Evolutionary conservation across 2,888 invertebrate genomes (phyloP).

Genomic region (Ephialtes manifestator): DNA sequence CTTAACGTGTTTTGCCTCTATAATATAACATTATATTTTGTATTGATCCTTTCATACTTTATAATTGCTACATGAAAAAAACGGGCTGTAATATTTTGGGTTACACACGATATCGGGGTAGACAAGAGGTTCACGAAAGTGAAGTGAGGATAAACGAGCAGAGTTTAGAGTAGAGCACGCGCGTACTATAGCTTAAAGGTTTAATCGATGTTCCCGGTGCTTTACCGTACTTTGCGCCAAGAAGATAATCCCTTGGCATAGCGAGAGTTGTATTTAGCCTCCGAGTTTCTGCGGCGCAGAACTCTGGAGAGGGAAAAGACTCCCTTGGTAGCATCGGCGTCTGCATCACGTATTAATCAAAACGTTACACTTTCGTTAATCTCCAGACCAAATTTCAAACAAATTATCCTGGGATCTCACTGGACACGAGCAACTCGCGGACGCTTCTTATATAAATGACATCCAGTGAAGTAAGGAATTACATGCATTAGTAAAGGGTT

Average conservation of each 20-base stretch:
- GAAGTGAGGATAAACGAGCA: conserved; percentile 18
- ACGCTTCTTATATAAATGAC: conserved; percentile 77
- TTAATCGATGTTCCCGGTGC: conserved; percentile 54
- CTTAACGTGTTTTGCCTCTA: no score
- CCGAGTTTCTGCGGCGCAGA: conserved; percentile 12
- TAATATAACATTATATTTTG: background rate
- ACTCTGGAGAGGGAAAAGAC: background rate
- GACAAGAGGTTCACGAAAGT: background rate
- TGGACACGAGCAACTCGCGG: conserved; percentile 70
- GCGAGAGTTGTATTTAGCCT: conserved; percentile 32
- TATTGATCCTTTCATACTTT: background rate
- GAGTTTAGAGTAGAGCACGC: background rate
- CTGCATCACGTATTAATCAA: conserved; percentile 77
- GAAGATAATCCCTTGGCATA: conserved; percentile 50
- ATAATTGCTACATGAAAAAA: background rate
- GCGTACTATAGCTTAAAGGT: conserved; percentile 30
- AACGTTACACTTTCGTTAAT: conserved; percentile 77
- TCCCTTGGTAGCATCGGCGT: conserved; percentile 48
- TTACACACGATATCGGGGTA: background rate
- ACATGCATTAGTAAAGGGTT: conserved; percentile 80
- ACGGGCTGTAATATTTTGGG: background rate
- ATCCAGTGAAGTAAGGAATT: conserved; percentile 78
- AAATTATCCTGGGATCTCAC: conserved; percentile 77
- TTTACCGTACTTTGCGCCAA: conserved; percentile 44
- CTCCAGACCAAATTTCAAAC: conserved; percentile 79